Conservation (phyloP, 2,888 invertebrate species). For the Colostygia pectinataria region DNA sequence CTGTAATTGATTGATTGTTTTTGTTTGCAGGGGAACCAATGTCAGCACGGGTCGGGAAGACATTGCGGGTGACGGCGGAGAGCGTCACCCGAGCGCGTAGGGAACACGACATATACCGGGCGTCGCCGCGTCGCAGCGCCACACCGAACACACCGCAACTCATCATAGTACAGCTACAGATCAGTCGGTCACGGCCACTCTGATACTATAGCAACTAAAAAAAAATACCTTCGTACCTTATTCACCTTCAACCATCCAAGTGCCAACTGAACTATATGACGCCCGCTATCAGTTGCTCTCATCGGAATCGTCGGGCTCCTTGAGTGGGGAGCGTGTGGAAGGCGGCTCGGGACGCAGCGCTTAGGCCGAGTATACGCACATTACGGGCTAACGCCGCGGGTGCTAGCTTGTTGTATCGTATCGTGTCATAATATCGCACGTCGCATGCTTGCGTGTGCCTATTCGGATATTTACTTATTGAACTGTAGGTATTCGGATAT, state of each 20-base stretch:
- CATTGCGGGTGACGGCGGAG: slow-evolving; percentile 60
- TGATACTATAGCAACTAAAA: no score
- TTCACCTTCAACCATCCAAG: slow-evolving; percentile 6
- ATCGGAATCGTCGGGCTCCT: neutral
- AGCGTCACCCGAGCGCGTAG: slow-evolving; percentile 50
- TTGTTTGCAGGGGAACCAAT: slow-evolving; percentile 70
- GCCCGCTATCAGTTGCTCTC: no score
- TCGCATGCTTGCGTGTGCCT: slow-evolving; percentile 51
- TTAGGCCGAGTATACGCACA: slow-evolving; percentile 16
- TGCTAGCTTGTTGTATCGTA: slow-evolving; percentile 21
- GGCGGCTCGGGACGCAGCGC: slow-evolving; percentile 8
- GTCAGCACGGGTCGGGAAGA: slow-evolving; percentile 78
- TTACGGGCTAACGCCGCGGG: slow-evolving; percentile 31
- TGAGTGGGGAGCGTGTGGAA: neutral
- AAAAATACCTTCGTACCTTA: slow-evolving; percentile 47
- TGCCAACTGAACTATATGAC: neutral
- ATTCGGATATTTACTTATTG: slow-evolving; percentile 12
- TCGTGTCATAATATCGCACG: slow-evolving; percentile 33
- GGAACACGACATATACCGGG: slow-evolving; percentile 36
- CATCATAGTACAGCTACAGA: no score
- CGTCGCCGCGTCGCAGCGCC: slow-evolving; percentile 22
- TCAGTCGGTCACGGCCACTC: no score
- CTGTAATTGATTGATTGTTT: neutral
- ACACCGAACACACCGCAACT: slow-evolving; percentile 32
- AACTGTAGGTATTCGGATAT: slow-evolving; percentile 36